phyloP scores from a whole-genome alignment of 2,888 invertebrate genomes.

The Clusia tigrina region DNA sequence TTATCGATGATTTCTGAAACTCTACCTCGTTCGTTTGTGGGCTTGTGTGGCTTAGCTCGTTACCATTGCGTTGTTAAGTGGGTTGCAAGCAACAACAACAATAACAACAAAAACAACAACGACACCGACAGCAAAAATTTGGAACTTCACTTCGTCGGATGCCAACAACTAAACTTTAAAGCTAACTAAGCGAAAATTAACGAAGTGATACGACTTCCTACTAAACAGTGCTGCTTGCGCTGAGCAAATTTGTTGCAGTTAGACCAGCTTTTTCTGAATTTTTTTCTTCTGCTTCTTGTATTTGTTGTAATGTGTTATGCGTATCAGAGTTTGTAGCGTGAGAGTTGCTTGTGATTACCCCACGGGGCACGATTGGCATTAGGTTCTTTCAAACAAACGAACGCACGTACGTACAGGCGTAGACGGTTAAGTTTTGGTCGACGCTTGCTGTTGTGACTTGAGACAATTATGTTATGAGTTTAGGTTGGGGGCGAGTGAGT shows the following conservation, averaged over 20 bases:
- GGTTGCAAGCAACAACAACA: conserved; percentile 18
- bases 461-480: conserved; percentile 22
- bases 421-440: not conserved
- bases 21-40: too few relatives aligned
- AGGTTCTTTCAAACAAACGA: not conserved
- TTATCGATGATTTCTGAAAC: conserved; percentile 3
- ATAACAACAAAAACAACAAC: not conserved
- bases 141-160: not conserved
- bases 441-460: conserved; percentile 5
- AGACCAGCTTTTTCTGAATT: not conserved
- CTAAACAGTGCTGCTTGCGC: conserved; percentile 2
- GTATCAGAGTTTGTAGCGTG: conserved; percentile 11
- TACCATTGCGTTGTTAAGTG: conserved; percentile 7
- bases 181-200: conserved; percentile 22
- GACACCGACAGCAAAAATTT: not conserved
- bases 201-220: conserved; percentile 25
- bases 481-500: not conserved
- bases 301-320: conserved; percentile 16
- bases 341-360: conserved; percentile 14
- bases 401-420: not conserved
- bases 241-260: not conserved
- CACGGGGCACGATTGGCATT: conserved; percentile 11
- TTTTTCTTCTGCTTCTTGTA: conserved; percentile 3
- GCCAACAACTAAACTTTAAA: conserved; percentile 15
- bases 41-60: not conserved